Evolutionary conservation across 2,113 vertebrate species (phyloP).

Genomic region (Tetrao urogallus): DNA sequence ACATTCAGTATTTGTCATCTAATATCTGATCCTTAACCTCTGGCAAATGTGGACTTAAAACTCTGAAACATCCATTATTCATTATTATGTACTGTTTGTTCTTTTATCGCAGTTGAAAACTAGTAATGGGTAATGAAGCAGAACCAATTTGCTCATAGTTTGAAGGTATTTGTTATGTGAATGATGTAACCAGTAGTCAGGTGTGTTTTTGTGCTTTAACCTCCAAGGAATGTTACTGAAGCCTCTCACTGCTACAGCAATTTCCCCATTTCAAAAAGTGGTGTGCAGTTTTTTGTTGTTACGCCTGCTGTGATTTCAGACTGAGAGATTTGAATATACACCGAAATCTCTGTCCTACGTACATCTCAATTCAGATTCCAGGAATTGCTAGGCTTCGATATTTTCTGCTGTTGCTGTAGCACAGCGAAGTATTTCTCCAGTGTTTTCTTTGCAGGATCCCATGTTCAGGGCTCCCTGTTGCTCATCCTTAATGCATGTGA

Average conservation of each 20-base stretch:
- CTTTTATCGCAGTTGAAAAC: neutral
- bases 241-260: neutral
- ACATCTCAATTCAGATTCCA: neutral
- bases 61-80: slow-evolving; percentile 29
- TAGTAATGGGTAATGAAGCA: slow-evolving; percentile 55
- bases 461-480: neutral
- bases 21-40: neutral
- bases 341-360: neutral
- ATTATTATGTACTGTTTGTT: slow-evolving; percentile 45
- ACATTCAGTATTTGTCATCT: neutral
- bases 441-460: neutral
- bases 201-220: neutral
- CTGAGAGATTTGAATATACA: neutral
- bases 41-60: neutral
- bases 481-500: neutral
- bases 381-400: too few relatives aligned
- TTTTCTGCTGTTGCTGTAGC: neutral
- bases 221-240: neutral
- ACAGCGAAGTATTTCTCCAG: neutral
- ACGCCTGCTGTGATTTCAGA: neutral
- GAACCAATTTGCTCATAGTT: neutral
- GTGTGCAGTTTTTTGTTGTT: neutral
- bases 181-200: slow-evolving; percentile 23
- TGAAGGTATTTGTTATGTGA: neutral
- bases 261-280: neutral